These are phyloP conservation scores for Gymnopithys bicolor DNA, from an alignment of 2,797 vertebrate genomes.

Conservation along the genomic window DNA sequence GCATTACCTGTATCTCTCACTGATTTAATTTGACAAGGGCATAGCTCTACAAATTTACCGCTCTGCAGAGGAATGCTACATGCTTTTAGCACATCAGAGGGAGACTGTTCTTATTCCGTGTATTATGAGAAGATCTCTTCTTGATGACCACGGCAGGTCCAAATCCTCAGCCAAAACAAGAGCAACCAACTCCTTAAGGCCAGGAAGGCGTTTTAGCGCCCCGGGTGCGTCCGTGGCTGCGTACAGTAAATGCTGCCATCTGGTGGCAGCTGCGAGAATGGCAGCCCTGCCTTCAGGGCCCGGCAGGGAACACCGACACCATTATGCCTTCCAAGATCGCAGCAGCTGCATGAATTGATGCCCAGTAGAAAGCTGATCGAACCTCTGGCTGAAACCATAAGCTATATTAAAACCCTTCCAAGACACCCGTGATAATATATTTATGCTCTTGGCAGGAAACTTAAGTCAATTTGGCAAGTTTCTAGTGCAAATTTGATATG, in stretches of 20 bases:
- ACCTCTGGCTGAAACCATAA: neutral
- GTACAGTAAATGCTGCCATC: conserved; percentile 63
- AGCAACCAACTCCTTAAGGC: neutral
- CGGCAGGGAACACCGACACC: neutral
- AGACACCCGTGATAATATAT: neutral
- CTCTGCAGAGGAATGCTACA: neutral
- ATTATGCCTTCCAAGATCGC: rapidly evolving
- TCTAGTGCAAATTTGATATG: neutral
- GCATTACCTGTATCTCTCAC: neutral
- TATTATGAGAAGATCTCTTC: neutral
- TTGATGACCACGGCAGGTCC: neutral
- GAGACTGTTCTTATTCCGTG: no score
- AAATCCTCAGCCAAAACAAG: neutral
- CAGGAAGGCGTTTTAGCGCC: no score
- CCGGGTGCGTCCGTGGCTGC: neutral
- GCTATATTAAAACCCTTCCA: neutral
- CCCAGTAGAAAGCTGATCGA: neutral
- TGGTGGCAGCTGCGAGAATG: conserved; percentile 47
- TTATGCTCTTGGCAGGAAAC: neutral
- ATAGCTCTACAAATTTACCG: neutral
- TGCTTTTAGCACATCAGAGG: neutral
- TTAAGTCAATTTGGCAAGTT: neutral
- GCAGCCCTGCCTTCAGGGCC: neutral
- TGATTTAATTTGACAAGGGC: rapidly evolving
- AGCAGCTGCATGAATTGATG: neutral